Evolutionary conservation across 2,113 vertebrate species (phyloP), one percentile per base, ranked within the genome.

Genomic region (Ursus arctos): DNA sequence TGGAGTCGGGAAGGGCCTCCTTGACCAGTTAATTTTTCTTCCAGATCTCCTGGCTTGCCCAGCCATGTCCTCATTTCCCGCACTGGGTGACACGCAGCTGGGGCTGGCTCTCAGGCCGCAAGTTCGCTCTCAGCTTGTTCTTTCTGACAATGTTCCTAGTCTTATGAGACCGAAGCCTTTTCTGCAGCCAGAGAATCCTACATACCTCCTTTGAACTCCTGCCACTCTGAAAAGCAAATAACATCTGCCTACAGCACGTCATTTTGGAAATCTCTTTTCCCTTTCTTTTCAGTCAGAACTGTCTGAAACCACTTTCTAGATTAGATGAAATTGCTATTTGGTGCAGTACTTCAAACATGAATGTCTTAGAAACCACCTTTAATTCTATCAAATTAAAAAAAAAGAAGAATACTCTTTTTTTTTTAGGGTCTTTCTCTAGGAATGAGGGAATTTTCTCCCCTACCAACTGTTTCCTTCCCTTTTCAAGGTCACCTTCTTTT

Each of bases 201-300:
- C 26, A 76, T 4, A 71, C n/a, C 22, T 88, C 40, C 61, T 96
- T 72, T 97, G 92, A 97, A 95, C 67, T 94, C 55, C 7, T 65
- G 19, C 24, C 24, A 33, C 72, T 69, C 67, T 83, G 88, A 96
- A 89, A 82, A 91, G 47, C 49, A 28, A 79, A 92, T 76, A 87
- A 71, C 26, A 40, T 49, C 47, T 90, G 87, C 72, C 91, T 53
- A 40, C 47, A 94, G 51, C 36, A 59, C 2, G 3, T 40, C 28
- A 10, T 61, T 74, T 63, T n/a, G 67, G 53, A 84, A 93, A 53
- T 77, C 55, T 92, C 43, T 93, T 91, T 94, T 92, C 47, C n/a
- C 31, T 90, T 91, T 97, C 85, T 94, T 90, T 94, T 88, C 65
- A 26, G 33, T 96, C 65, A 94, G 85, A 93, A 88, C 36, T 22